phyloP scores from a whole-genome alignment of 1,140 invertebrate genomes.

The Zophobas morio region DNA sequence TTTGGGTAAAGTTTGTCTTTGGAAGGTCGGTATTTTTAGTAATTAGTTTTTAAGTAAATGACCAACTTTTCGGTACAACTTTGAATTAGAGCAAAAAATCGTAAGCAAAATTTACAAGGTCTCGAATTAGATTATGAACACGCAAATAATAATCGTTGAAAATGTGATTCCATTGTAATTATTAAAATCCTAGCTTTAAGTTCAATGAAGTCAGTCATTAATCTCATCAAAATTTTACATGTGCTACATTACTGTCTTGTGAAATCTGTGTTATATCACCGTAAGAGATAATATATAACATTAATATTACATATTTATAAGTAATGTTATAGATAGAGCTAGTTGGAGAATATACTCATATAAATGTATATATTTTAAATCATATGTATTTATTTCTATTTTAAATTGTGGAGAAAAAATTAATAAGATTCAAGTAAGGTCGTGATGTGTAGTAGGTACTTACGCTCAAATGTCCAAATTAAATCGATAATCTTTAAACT shows the following conservation, averaged over 20 bases:
- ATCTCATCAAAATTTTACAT: constrained; percentile 51
- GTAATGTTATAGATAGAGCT: constrained; percentile 58
- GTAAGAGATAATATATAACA: constrained; percentile 48
- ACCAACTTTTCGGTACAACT: constrained; percentile 34
- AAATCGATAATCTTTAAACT: constrained; percentile 52
- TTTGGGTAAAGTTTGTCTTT: constrained; percentile 20
- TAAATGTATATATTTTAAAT: constrained; percentile 58
- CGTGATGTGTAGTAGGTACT: constrained; percentile 56
- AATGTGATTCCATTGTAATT: constrained; percentile 58
- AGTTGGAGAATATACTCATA: constrained; percentile 50
- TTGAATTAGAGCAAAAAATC: constrained; percentile 12
- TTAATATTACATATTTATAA: constrained; percentile 51
- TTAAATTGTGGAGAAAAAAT: constrained; percentile 41
- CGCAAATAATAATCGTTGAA: constrained; percentile 48
- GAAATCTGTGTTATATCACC: constrained; percentile 55
- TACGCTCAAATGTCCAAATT: constrained; percentile 62
- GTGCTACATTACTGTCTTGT: constrained; percentile 56
- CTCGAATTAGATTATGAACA: constrained; percentile 40
- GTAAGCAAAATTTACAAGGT: constrained; percentile 26
- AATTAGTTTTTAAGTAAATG: constrained; percentile 42
- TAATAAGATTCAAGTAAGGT: constrained; percentile 39
- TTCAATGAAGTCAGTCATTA: constrained; percentile 41
- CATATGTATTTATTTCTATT: constrained; percentile 53
- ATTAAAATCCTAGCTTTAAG: constrained; percentile 45
- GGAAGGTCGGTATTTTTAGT: neutral